Evolutionary conservation across 2,797 vertebrate genomes (phyloP).

Genomic region (Bryconaethiops microstoma): DNA sequence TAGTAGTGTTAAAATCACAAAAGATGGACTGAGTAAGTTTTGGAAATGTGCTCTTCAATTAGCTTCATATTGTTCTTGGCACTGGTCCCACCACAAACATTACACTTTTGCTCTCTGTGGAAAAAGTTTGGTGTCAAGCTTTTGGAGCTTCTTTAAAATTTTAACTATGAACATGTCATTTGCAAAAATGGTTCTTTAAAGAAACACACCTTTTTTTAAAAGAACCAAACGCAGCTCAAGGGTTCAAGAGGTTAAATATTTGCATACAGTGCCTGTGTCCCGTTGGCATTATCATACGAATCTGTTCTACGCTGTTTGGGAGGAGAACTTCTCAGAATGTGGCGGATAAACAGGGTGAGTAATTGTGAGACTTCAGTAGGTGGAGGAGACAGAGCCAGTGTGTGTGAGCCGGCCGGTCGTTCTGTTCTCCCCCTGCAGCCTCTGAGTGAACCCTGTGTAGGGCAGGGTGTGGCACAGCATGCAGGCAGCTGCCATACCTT

Average conservation of each 20-base stretch:
- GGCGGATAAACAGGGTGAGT: slow-evolving; percentile 19
- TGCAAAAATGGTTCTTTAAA: no score
- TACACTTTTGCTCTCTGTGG: no score
- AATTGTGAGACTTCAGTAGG: slow-evolving; percentile 21
- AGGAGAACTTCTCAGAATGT: slow-evolving; percentile 30
- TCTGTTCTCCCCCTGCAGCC: slow-evolving; percentile 44
- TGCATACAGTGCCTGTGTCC: slow-evolving; percentile 1
- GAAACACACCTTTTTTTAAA: no score
- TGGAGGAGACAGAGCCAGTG: slow-evolving; percentile 4
- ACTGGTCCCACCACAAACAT: no score
- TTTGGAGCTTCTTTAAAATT: no score
- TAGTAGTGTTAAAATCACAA: no score
- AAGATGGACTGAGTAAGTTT: no score
- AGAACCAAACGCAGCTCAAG: no score
- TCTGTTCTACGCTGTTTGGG: slow-evolving; percentile 1
- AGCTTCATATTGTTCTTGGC: no score
- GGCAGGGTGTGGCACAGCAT: slow-evolving; percentile 42
- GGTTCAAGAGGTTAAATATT: slow-evolving; percentile 8
- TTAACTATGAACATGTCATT: no score
- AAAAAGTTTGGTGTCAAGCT: no score
- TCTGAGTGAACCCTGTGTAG: slow-evolving; percentile 52
- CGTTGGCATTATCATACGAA: background rate
- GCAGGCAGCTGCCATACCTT: slow-evolving; percentile 60
- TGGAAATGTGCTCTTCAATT: no score
- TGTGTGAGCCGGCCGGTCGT: slow-evolving; percentile 2